Base-by-base conservation (phyloP, 30 jellyfish, hydroid and myxozoan species). In the Calvadosia cruxmelitensis region DNA sequence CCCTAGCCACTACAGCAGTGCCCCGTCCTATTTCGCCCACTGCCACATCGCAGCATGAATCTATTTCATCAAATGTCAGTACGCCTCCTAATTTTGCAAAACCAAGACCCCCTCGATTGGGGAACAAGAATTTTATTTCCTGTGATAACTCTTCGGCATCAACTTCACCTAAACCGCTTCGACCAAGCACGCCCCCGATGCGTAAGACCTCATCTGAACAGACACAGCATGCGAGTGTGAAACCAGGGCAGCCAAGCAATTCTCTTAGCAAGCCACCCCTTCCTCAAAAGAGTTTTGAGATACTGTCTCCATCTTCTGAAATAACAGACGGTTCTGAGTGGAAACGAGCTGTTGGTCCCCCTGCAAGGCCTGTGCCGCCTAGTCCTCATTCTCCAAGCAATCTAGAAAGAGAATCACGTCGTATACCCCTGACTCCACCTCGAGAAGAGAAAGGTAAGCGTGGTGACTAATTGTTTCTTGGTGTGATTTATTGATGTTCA, bases 301-400 rank as follows among this genome's bases (percentile, higher is more conserved):
- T 42, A 42, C 10, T 20, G 10, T 20, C 10, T 5, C 10, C 10
- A 42, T 42, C 20, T 5, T 5, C 10, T 42, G 20, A 42, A 5
- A 20, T 42, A 31, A 27, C 0, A 15, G 77, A 29, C 1, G 67
- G 31, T 26, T 48, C 26, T 25, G 49, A 32, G 1, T 63, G 77
- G 79, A 79, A 63, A 48, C 49, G 79, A 53, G 28, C 64, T 13
- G 70, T 81, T 5, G 84, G 80, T 2, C 84, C 92, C 1, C 84
- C 92, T 33, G 27, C 65, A 10, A 49, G 70, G n/a, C 92, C 92
- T 1, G 29, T 79, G 36, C 92, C 92, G 30, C 84, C 83, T 27
- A 68, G 69, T 3, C 92, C 92, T 53, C 50, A 3, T 10, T 50
- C 77, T 0, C 29, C n/a, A 3, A 25, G 27, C 7, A 53, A 31